Evolutionary conservation across 2,888 invertebrate genomes (phyloP).

Genomic region (Lasius fuliginosus): DNA sequence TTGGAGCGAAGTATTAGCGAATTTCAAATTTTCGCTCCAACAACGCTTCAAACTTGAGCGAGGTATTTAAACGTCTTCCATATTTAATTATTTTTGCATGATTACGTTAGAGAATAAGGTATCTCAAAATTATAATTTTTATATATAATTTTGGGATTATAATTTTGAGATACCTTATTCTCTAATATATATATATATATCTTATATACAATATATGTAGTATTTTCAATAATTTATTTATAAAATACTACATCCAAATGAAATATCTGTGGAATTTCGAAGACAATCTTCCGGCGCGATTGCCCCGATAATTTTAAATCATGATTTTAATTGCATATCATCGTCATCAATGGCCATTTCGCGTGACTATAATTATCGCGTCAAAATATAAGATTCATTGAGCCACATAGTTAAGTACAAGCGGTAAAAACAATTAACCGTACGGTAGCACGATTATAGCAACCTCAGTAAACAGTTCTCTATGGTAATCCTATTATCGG

Average conservation of each 20-base stretch:
- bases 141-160: slow-evolving; percentile 18
- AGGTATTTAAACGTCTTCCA: not conserved
- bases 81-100: not conserved
- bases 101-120: not conserved
- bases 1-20: not conserved
- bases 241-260: not conserved
- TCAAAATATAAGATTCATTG: not conserved
- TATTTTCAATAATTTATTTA: no score
- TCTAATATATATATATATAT: no score
- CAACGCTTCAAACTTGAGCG: not conserved
- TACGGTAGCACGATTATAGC: not conserved
- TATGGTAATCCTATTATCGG: slow-evolving; percentile 77
- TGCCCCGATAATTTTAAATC: not conserved
- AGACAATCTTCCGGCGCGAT: not conserved
- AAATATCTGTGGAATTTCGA: not conserved
- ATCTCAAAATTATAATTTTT: not conserved
- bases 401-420: slow-evolving; percentile 1
- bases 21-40: not conserved
- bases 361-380: not conserved
- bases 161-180: slow-evolving; percentile 17
- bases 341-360: not conserved
- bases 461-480: not conserved
- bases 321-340: not conserved
- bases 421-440: slow-evolving; percentile 2
- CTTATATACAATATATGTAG: no score